Conservation (phyloP, 2,888 invertebrate genomes). For the Cheilosia scutellata region DNA sequence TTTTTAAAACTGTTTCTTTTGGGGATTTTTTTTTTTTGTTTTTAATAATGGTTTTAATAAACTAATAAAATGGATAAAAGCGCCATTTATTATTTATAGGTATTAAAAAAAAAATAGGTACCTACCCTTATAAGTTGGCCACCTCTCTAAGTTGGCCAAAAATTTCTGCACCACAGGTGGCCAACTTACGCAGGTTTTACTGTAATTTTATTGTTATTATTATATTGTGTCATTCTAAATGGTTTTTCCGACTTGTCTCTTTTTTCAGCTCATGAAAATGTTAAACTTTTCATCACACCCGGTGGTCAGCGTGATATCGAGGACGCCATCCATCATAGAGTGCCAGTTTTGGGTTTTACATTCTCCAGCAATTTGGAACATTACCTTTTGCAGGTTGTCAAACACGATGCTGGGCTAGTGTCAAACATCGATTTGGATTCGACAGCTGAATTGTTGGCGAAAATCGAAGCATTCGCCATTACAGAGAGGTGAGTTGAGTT, state of each 20-base stretch:
- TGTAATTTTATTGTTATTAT: not conserved
- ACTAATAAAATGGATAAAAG: no score
- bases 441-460: slow-evolving; percentile 66
- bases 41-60: no score
- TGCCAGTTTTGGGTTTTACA: slow-evolving; percentile 78
- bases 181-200: no score
- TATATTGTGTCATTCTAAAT: slow-evolving; percentile 14
- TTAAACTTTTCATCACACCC: slow-evolving; percentile 77
- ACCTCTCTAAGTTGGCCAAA: no score
- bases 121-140: no score
- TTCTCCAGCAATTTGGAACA: slow-evolving; percentile 77
- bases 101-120: no score
- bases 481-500: slow-evolving; percentile 72
- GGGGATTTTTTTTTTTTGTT: no score
- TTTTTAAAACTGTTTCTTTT: no score
- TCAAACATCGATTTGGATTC: slow-evolving; percentile 77
- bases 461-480: slow-evolving; percentile 75
- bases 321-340: slow-evolving; percentile 78
- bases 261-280: slow-evolving; percentile 76
- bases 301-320: slow-evolving; percentile 78
- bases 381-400: slow-evolving; percentile 77
- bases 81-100: no score
- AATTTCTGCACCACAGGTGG: no score
- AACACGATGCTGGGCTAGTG: slow-evolving; percentile 76
- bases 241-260: not conserved